Evolutionary conservation across 2,797 vertebrate species (phyloP).

Genomic region (Spinus olivaceus): DNA sequence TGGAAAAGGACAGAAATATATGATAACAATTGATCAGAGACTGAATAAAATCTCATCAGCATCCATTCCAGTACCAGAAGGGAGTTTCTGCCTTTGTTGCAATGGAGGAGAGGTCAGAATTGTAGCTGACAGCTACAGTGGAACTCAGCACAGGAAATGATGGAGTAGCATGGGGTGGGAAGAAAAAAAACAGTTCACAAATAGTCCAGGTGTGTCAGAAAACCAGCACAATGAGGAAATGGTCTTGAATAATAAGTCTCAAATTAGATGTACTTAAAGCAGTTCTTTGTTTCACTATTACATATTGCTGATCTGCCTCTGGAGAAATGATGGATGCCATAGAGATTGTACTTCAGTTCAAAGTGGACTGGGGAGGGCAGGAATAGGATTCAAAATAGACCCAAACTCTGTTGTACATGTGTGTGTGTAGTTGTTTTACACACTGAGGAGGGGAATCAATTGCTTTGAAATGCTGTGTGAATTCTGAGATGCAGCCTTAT

Average conservation of each 20-base stretch:
- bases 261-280: background rate
- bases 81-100: background rate
- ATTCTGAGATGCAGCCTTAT: background rate
- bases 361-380: background rate
- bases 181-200: background rate
- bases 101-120: background rate
- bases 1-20: conserved; percentile 12
- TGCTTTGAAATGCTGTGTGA: background rate
- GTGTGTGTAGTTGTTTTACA: background rate
- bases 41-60: background rate
- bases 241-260: background rate
- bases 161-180: background rate
- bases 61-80: background rate
- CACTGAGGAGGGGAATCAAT: background rate
- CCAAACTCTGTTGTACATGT: rapidly evolving
- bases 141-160: background rate
- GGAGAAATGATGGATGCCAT: background rate
- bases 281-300: background rate
- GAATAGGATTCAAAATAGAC: background rate
- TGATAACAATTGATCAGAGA: background rate
- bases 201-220: background rate
- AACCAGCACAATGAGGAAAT: background rate
- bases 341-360: background rate
- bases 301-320: background rate
- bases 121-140: background rate